Evolutionary conservation across 2,888 invertebrate species (phyloP), one percentile per base, ranked within the genome.

Genomic region (Rosalia funebris): DNA sequence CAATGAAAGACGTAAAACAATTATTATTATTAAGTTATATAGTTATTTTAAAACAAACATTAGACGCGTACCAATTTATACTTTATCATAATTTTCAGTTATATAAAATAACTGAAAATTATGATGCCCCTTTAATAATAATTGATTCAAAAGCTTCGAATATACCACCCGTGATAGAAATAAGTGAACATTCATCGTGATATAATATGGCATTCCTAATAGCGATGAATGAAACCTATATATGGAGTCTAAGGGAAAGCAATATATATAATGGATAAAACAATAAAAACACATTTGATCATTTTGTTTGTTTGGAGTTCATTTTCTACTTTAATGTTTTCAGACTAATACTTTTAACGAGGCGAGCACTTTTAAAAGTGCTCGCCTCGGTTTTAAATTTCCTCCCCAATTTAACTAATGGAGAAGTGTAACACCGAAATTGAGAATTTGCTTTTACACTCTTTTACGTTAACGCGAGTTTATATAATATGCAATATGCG

Each of bases 331-430:
- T 46, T 37, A 46, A 47, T 56, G 32, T 47, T 47, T 56, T 31
- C 31, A 41, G 34, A 47, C 53, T 53, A 53, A 53, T n/a, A n/a
- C n/a, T n/a, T n/a, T n/a, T n/a, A n/a, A n/a, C n/a, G n/a, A n/a
- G n/a, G n/a, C n/a, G n/a, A 37, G 42, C 53, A 42, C 53, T 53
- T 42, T 53, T 53, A 53, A 53, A 32, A 53, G 14, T 17, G 9
- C 16, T 32, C 31, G 15, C 53, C 16, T n/a, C 41, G 62, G 57
- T 62, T 62, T 57, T 48, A 62, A 62, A 57, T 62, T 57, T 57
- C 57, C 17, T 44, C 9, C 46, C 31, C 54, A 62, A 62, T 62
- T 55, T 45, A 39, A 48, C 48, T 62, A 62, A 62, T 62, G 61
- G 61, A 47, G 34, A 25, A 25, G 11, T 14, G 39, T 12, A 50